phyloP scores from a whole-genome alignment of 2,113 vertebrate genomes.

The Cyprinodon tularosa region DNA sequence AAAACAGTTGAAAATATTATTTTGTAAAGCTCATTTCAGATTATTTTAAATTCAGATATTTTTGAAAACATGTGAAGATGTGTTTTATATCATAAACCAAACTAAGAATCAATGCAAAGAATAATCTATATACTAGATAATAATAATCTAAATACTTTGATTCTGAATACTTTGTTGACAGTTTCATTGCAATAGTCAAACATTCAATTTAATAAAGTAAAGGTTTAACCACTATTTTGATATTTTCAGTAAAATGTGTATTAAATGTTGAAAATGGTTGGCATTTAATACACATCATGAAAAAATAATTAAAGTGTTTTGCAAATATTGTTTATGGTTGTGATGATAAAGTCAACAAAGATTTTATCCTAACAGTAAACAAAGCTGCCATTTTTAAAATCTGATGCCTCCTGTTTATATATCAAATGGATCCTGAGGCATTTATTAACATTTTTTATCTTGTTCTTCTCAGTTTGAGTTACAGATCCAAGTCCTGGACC shows the following conservation, averaged over 20 bases:
- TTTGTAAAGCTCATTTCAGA: too few relatives aligned
- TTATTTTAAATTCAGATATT: too few relatives aligned
- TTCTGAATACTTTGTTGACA: neutral
- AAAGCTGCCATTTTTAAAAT: slow-evolving; percentile 8
- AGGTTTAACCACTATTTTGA: neutral
- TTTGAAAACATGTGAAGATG: too few relatives aligned
- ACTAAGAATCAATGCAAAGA: too few relatives aligned
- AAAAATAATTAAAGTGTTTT: neutral
- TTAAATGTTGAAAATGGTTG: neutral
- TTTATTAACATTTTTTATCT: neutral
- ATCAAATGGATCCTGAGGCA: neutral
- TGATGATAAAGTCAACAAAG: neutral
- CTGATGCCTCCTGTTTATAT: neutral
- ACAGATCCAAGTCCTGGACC: neutral
- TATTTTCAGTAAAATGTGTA: neutral
- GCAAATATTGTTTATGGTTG: neutral
- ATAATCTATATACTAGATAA: too few relatives aligned
- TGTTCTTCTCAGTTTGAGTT: neutral
- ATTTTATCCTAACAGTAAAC: neutral
- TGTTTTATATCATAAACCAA: too few relatives aligned
- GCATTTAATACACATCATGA: neutral
- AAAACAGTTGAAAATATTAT: too few relatives aligned
- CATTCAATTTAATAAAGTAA: neutral
- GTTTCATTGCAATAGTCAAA: too few relatives aligned
- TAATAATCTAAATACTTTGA: neutral